Percentiles rank a stretch among this genome's conserved stretches.
These are phyloP conservation scores for Furnarius figulus DNA, from an alignment of 2,113 vertebrate genomes.

Conservation along the genomic window DNA sequence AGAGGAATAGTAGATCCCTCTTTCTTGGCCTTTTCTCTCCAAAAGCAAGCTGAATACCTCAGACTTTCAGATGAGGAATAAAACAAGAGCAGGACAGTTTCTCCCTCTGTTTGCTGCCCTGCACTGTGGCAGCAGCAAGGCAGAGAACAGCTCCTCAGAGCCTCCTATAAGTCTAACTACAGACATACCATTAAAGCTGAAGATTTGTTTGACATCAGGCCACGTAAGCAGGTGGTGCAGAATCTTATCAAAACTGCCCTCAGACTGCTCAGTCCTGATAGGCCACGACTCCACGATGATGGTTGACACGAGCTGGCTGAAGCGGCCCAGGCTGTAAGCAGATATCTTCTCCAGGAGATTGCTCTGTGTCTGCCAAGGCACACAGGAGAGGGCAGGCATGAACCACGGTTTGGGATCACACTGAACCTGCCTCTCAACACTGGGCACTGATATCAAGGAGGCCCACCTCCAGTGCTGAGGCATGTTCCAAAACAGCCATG, in stretches of 20 bases:
- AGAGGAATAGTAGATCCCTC: not conserved
- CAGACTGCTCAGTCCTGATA: not conserved
- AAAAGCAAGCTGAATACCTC: not conserved
- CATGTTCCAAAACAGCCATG: fast-evolving
- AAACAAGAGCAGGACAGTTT: not conserved
- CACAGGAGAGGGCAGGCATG: not conserved
- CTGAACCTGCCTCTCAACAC: fast-evolving
- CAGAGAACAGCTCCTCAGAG: not conserved
- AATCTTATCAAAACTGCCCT: slow-evolving; percentile 59
- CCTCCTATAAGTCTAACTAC: not conserved
- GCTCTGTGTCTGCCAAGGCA: slow-evolving; percentile 32
- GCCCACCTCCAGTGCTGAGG: not conserved
- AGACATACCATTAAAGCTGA: slow-evolving; percentile 78
- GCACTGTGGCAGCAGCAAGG: not conserved
- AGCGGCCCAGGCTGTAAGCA: slow-evolving; percentile 2
- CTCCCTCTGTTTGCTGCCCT: not conserved
- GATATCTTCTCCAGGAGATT: slow-evolving; percentile 59
- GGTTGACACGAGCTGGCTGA: slow-evolving; percentile 83
- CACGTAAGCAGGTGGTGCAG: slow-evolving; percentile 81
- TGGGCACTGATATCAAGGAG: not conserved
- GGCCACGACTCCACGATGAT: slow-evolving; percentile 90
- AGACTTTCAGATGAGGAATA: not conserved
- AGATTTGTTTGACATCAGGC: slow-evolving; percentile 80
- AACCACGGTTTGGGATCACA: not conserved
- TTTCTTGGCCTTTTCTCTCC: not conserved